phyloP scores from a whole-genome alignment of 2,888 invertebrate genomes.

The Spatulosminthurus flaviceps region DNA sequence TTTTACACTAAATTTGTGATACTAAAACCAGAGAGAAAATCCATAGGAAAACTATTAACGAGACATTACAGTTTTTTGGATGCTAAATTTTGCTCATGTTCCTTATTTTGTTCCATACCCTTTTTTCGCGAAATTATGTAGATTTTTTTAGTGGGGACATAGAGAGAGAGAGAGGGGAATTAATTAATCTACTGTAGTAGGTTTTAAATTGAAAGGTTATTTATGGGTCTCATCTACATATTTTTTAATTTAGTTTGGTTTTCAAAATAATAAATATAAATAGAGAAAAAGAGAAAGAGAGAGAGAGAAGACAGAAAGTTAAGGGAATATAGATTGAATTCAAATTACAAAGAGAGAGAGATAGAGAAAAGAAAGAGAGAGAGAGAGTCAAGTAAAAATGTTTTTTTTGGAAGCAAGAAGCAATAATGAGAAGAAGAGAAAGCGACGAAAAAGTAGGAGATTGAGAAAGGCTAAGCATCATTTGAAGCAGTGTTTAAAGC shows the following conservation, averaged over 20 bases:
- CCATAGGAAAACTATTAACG: too few species aligned
- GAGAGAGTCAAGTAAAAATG: slow-evolving; percentile 1
- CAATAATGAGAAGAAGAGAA: neutral
- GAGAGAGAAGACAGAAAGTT: slow-evolving; percentile 38
- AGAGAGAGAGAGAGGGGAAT: too few species aligned
- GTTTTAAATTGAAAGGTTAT: neutral
- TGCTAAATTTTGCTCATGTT: too few species aligned
- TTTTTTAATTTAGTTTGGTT: slow-evolving; percentile 3
- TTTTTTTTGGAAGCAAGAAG: slow-evolving; percentile 13
- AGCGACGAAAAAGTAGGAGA: slow-evolving; percentile 12
- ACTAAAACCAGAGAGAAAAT: too few species aligned
- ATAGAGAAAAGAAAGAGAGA: neutral
- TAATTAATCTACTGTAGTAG: neutral
- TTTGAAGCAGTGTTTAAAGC: neutral
- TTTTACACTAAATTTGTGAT: too few species aligned
- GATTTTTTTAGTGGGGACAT: too few species aligned
- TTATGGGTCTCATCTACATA: neutral
- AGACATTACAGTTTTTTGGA: too few species aligned
- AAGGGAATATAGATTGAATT: slow-evolving; percentile 9
- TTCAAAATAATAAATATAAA: slow-evolving; percentile 34
- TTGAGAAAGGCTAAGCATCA: slow-evolving; percentile 18
- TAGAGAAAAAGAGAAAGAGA: slow-evolving; percentile 37
- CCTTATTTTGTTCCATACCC: too few species aligned
- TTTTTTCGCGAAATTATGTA: too few species aligned
- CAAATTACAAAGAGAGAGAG: neutral